These are phyloP conservation scores for Omphaloscelis lunosa DNA, from an alignment of 2,888 invertebrate genomes.

Conservation along the genomic window DNA sequence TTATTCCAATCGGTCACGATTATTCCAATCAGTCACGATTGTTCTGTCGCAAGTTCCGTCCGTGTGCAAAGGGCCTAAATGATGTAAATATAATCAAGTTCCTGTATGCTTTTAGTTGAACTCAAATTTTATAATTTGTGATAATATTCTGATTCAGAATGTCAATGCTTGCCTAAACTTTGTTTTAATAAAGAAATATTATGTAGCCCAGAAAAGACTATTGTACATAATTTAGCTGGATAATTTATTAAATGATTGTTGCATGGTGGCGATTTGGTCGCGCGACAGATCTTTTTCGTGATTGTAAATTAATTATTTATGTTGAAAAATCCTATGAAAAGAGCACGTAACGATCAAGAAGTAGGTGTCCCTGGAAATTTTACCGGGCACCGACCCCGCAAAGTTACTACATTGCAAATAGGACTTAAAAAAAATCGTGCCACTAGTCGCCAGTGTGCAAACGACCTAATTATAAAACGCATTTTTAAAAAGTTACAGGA, in stretches of 20 bases:
- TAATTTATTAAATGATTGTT: conserved; percentile 78
- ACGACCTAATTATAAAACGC: conserved; percentile 79
- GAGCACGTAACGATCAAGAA: no score
- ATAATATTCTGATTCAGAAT: conserved; percentile 72
- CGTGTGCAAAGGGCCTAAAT: conserved; percentile 57
- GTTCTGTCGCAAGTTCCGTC: conserved; percentile 48
- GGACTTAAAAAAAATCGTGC: conserved; percentile 1
- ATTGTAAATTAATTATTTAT: conserved; percentile 7
- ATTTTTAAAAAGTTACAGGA: conserved; percentile 82
- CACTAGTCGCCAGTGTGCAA: conserved; percentile 52
- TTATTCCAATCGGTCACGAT: not conserved
- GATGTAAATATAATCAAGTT: conserved; percentile 76
- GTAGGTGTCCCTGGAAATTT: no score
- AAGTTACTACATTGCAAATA: not conserved
- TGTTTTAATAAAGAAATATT: conserved; percentile 77
- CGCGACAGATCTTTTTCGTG: conserved; percentile 9
- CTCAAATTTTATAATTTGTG: conserved; percentile 73
- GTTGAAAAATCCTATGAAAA: not conserved
- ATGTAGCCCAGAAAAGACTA: conserved; percentile 87
- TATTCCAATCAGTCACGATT: conserved; percentile 8
- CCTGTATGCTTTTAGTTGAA: conserved; percentile 69
- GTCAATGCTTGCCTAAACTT: conserved; percentile 87
- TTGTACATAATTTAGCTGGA: conserved; percentile 86
- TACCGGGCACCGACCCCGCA: not conserved
- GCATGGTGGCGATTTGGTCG: conserved; percentile 42